Evolutionary conservation across 2,113 vertebrate species (phyloP).

Genomic region (Terrapene triunguis): DNA sequence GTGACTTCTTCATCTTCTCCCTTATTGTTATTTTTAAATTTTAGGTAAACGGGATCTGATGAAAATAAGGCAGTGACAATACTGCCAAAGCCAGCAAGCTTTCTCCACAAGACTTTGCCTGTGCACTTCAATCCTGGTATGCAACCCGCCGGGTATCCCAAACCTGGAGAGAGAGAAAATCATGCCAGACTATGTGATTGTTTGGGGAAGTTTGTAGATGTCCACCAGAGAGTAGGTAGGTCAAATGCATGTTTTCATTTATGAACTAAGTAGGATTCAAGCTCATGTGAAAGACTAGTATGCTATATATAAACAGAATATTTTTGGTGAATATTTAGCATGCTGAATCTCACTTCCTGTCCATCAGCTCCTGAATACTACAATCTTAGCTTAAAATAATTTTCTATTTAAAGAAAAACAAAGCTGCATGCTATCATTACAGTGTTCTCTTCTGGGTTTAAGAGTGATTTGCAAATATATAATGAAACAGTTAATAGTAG

Average conservation of each 20-base stretch:
- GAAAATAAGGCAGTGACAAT: neutral
- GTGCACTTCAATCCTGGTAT: neutral
- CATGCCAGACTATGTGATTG: too few relatives aligned
- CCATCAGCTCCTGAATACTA: neutral
- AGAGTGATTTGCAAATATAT: neutral
- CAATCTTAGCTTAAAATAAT: neutral
- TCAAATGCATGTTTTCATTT: neutral
- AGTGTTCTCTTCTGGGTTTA: neutral
- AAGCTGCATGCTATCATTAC: neutral
- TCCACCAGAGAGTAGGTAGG: neutral
- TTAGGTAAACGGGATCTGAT: neutral
- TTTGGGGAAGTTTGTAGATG: neutral
- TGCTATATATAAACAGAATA: neutral
- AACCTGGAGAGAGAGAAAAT: neutral
- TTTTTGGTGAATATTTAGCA: neutral
- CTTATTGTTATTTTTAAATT: neutral
- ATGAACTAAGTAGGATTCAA: neutral
- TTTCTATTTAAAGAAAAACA: neutral
- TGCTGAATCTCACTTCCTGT: neutral
- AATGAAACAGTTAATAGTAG: neutral
- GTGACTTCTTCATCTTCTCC: neutral
- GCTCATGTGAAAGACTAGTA: neutral
- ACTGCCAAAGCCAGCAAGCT: neutral
- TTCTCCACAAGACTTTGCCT: slow-evolving; percentile 5
- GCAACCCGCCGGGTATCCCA: neutral